These are phyloP conservation scores for Cladorhizidae sp. DNA, from an alignment of 37 sponge, comb jelly and placozoan species.

Conservation along the genomic window DNA sequence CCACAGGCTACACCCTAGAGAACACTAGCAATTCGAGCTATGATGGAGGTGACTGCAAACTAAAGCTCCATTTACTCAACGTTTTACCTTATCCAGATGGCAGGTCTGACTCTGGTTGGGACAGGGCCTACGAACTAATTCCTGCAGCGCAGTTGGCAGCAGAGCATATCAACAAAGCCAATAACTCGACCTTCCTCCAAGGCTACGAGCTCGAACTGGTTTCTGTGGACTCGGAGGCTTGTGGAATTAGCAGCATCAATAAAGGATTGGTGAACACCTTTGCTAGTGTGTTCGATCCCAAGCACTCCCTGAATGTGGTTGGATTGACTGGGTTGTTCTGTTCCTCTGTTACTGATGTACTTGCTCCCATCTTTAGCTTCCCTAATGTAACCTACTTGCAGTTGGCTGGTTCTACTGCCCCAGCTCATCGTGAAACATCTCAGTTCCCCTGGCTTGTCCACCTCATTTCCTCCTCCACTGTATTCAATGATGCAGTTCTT, in stretches of 20 bases:
- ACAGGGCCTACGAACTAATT: slow-evolving; percentile 21
- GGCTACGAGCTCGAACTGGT: slow-evolving; percentile 40
- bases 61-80: slow-evolving; percentile 26
- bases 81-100: slow-evolving; percentile 33
- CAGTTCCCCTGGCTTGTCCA: slow-evolving; percentile 1
- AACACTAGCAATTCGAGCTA: no score
- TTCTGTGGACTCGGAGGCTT: slow-evolving; percentile 10
- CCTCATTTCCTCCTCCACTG: slow-evolving; percentile 11
- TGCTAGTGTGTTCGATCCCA: no score
- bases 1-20: no score
- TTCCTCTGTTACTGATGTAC: slow-evolving; percentile 21
- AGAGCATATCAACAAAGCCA: slow-evolving; percentile 41
- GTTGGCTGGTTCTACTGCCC: slow-evolving; percentile 27
- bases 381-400: slow-evolving; percentile 11
- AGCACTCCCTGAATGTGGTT: no score
- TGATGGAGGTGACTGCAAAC: no score
- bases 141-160: no score
- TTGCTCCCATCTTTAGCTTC: slow-evolving; percentile 19
- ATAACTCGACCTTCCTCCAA: slow-evolving; percentile 14
- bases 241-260: no score
- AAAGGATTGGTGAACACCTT: no score
- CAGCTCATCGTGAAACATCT: background rate
- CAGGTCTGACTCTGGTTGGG: no score
- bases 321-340: slow-evolving; percentile 30
- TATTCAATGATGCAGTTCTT: slow-evolving; percentile 21